Evolutionary conservation across 2,113 vertebrate species (phyloP), one percentile per base, ranked within the genome.

Genomic region (Taxidea taxus): DNA sequence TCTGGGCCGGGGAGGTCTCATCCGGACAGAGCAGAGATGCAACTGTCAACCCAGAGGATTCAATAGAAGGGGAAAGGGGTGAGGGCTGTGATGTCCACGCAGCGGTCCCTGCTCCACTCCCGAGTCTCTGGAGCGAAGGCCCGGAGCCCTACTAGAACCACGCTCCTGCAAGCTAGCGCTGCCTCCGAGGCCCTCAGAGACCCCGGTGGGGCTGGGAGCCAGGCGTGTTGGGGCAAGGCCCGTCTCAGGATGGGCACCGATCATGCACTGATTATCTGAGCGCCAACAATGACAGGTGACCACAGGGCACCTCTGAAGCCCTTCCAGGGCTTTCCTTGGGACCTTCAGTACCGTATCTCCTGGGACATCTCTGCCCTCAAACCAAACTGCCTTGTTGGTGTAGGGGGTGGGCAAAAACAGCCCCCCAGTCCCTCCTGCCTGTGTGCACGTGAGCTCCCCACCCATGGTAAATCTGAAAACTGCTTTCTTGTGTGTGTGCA

Each of bases 381-480:
- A 39, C 4, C 72, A 39, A 34, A 8, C 70, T 20, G 72, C 87
- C 89, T 12, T 42, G 16, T 7, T 42, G 23, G 34, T 42, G 29
- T 4, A 21, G 18, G 14, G 29, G 20, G 1, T 4, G 25, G 34
- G 27, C 11, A 27, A 27, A 21, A 68, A 25, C 20, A 6, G 6
- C 72, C 15, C 21, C 25, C 6, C 4, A 5, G 37, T 31, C 16
- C 29, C 42, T 72, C 62, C 39, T 13, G 90, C 0, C 1, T 66
- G 6, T 0, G 21, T 8, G 11, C 4, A 16, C 7, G 7, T 1
- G 5, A 4, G 21, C 27, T n/a, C 47, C 64, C 47, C 49, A 27
- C 16, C 0, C 0, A 84, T 6, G 37, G 14, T 18, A 80, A 54
- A 56, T 66, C 31, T n/a, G 64, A 62, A 82, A 89, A 34, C 47